phyloP scores from a whole-genome alignment of 2,113 vertebrate species.

The Phrynosoma platyrhinos region DNA sequence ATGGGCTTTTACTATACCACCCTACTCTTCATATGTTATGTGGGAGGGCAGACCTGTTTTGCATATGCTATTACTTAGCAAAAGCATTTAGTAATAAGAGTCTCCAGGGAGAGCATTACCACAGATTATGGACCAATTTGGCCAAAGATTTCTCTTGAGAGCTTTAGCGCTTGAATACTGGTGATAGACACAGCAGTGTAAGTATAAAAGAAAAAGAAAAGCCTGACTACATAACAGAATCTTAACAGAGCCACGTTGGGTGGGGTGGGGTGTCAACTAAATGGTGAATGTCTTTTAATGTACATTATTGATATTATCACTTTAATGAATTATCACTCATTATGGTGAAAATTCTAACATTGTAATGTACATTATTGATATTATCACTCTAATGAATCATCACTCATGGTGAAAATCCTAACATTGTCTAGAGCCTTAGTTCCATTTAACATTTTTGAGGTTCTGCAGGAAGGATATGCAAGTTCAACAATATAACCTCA shows the following conservation, averaged over 20 bases:
- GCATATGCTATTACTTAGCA: slow-evolving; percentile 40
- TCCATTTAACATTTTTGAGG: neutral
- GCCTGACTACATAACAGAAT: neutral
- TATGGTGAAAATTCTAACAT: neutral
- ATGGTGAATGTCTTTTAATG: slow-evolving; percentile 44
- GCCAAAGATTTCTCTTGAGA: slow-evolving; percentile 46
- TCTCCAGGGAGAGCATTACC: slow-evolving; percentile 37
- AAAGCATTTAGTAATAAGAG: slow-evolving; percentile 33
- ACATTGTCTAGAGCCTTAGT: neutral
- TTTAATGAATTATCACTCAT: slow-evolving; percentile 40
- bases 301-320: slow-evolving; percentile 23
- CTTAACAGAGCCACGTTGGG: slow-evolving; percentile 5
- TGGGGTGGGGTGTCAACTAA: neutral
- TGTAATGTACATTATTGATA: slow-evolving; percentile 47
- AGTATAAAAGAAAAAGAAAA: neutral
- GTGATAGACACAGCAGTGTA: neutral
- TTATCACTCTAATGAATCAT: neutral
- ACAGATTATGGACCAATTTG: slow-evolving; percentile 61
- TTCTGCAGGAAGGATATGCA: neutral
- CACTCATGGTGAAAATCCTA: slow-evolving; percentile 30
- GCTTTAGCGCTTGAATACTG: neutral
- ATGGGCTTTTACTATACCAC: accelerated
- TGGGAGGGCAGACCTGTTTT: neutral
- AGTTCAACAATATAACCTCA: neutral
- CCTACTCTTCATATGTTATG: neutral